Conservation (phyloP, 2,797 vertebrate species). For the Sternarchorhynchus goeldii region DNA sequence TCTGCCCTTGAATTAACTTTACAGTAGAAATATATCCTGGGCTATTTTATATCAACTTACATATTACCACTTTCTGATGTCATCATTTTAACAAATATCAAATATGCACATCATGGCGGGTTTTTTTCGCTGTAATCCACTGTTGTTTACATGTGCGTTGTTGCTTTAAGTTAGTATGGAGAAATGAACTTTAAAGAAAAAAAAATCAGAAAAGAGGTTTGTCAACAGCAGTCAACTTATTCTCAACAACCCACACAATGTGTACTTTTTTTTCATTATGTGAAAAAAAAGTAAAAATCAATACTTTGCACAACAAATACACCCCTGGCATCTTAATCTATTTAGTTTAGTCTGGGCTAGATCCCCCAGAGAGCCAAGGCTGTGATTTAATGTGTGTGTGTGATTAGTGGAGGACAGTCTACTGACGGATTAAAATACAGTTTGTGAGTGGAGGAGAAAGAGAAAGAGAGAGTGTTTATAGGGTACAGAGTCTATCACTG, state of each 20-base stretch:
- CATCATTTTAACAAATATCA: background rate
- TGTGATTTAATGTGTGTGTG: constrained; percentile 10
- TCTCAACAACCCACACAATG: background rate
- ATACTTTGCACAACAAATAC: background rate
- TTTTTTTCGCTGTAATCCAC: background rate
- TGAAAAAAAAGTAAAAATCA: background rate
- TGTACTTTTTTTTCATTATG: background rate
- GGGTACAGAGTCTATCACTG: constrained; percentile 24
- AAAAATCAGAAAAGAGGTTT: background rate
- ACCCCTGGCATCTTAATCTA: background rate
- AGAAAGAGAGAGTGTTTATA: background rate
- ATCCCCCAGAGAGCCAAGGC: constrained; percentile 8
- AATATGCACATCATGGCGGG: background rate
- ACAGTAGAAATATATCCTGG: constrained; percentile 15
- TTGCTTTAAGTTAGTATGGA: background rate
- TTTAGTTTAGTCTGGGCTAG: background rate
- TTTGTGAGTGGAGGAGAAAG: too few species aligned
- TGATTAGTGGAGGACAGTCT: constrained; percentile 6
- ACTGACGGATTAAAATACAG: background rate
- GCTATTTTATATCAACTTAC: background rate
- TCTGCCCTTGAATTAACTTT: background rate
- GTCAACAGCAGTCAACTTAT: background rate
- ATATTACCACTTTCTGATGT: background rate
- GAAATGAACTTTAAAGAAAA: too few species aligned
- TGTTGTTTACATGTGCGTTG: background rate